These are phyloP conservation scores for Aporophyla lueneburgensis DNA, from an alignment of 2,888 invertebrate genomes.

Conservation along the genomic window DNA sequence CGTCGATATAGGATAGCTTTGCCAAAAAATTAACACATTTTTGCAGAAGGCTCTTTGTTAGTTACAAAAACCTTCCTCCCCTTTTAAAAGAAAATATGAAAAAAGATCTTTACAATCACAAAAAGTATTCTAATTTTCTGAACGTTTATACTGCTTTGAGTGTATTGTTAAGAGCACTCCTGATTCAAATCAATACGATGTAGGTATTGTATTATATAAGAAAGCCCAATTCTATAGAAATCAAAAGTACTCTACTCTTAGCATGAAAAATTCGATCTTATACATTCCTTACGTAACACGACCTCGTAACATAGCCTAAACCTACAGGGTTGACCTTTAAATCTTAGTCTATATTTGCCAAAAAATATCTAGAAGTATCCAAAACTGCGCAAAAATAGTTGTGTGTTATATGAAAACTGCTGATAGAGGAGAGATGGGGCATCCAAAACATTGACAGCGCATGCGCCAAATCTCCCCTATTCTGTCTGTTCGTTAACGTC, in stretches of 20 bases:
- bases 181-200: background rate
- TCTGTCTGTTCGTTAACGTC: constrained; percentile 77
- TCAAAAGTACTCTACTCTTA: background rate
- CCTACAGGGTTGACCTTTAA: constrained; percentile 43
- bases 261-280: background rate
- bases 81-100: too few species aligned
- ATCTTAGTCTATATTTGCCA: constrained; percentile 25
- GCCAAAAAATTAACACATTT: background rate
- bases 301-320: background rate
- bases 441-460: constrained; percentile 69
- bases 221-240: constrained; percentile 15
- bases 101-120: background rate
- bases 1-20: too few species aligned
- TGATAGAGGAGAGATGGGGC: constrained; percentile 55
- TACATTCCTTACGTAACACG: background rate
- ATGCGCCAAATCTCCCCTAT: constrained; percentile 73
- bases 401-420: constrained; percentile 48
- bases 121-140: background rate
- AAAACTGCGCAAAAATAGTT: constrained; percentile 58
- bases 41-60: too few species aligned
- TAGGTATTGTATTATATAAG: constrained; percentile 3
- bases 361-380: constrained; percentile 33
- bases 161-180: background rate
- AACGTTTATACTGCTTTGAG: background rate
- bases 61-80: too few species aligned